Evolutionary conservation across 1,140 invertebrate species (phyloP), one percentile per base, ranked within the genome.

Genomic region (Papilio aristodemus): DNA sequence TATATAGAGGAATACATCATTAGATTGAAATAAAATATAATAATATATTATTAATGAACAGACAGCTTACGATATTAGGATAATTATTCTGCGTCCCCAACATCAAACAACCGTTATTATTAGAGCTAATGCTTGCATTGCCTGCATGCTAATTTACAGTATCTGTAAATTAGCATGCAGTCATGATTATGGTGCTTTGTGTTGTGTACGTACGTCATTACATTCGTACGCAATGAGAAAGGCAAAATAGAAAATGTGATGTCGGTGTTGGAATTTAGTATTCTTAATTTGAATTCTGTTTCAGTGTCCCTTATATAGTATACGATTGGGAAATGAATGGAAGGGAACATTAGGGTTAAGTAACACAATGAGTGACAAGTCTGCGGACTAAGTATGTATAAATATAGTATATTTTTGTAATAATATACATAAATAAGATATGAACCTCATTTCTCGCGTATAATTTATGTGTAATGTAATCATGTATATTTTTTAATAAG

Each of bases 41-140:
- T n/a, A n/a, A 22, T 22, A 22, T 4, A 50, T 22, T 50, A 50
- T 22, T 50, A 50, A 17, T 50, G 22, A 50, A 50, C 46, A 50
- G 19, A 50, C 8, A 50, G 46, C 17, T 50, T 50, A 50, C 19
- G 17, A 19, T 22, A 50, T 22, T 17, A 50, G 46, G 46, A 22
- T 50, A 50, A 50, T 50, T 22, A 50, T 50, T 50, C 46, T 19
- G 19, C 46, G 46, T 50, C 2, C 46, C 19, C 17, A 9, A 50
- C 46, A 50, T 50, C 46, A 50, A 50, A 50, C 46, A 50, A 9
- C 46, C 46, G 46, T 50, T 50, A 50, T 46, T 46, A 46, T 50
- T 43, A 50, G 17, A 50, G 46, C 46, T 50, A 50, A 50, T 22
- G 46, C 46, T 50, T 17, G 46, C 41, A 22, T 9, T 50, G 46